Evolutionary conservation across 2,797 vertebrate genomes (phyloP).

Genomic region (Fistularia tabacaria): DNA sequence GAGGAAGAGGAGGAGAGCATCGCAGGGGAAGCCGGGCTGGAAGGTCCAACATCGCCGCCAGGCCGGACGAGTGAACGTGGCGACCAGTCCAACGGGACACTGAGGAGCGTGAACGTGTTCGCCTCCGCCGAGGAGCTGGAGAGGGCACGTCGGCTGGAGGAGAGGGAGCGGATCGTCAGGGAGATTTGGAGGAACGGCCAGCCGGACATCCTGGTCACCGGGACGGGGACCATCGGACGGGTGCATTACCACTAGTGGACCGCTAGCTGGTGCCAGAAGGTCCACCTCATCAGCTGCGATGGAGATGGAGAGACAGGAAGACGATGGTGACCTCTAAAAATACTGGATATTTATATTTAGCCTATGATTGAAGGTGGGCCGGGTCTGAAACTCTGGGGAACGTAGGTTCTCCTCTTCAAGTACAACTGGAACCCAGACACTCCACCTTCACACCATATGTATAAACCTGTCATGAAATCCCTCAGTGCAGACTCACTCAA

Average conservation of each 20-base stretch:
- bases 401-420: no score
- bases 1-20: constrained; percentile 77
- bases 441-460: no score
- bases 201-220: constrained; percentile 84
- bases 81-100: constrained; percentile 59
- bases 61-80: constrained; percentile 44
- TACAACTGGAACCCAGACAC: no score
- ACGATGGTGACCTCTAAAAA: no score
- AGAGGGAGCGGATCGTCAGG: constrained; percentile 85
- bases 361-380: no score
- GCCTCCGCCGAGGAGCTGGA: constrained; percentile 85
- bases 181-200: constrained; percentile 96
- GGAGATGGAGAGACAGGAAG: no score
- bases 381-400: no score
- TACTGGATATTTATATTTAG: no score
- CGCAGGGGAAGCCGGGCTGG: constrained; percentile 66
- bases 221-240: constrained; percentile 80
- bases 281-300: no score
- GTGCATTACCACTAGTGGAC: constrained; percentile 69
- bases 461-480: no score
- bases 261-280: not conserved
- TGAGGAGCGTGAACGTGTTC: constrained; percentile 85
- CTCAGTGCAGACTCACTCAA: no score
- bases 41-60: constrained; percentile 69
- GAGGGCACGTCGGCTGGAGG: constrained; percentile 84